Percentiles rank a stretch among this genome's conserved stretches.
Conservation (phyloP, 2,888 invertebrate genomes). For the Trypoxylon attenuatum region DNA sequence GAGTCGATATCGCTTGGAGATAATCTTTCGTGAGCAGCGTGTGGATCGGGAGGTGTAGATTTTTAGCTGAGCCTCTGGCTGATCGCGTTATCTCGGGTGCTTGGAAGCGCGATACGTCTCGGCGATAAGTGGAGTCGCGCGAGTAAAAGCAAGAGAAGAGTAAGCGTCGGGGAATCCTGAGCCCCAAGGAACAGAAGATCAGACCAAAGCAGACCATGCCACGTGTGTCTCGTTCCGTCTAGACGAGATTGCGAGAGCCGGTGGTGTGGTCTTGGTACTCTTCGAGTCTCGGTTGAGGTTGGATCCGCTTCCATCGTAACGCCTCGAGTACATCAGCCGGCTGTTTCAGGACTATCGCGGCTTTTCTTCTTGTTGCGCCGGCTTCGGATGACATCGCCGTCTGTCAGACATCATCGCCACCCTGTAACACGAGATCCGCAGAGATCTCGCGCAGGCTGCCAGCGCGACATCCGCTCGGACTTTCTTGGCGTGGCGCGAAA, state of each 20-base stretch:
- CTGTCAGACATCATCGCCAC: constrained; percentile 46
- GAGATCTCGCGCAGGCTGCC: too few relatives aligned
- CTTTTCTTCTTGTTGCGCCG: constrained; percentile 27
- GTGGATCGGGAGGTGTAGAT: background rate
- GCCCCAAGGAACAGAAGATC: constrained; percentile 14
- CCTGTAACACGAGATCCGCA: constrained; percentile 43
- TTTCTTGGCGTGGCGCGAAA: constrained; percentile 5
- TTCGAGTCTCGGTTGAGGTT: too few relatives aligned
- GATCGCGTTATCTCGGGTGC: constrained; percentile 3
- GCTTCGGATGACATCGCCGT: constrained; percentile 49
- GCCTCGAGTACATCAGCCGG: constrained; percentile 11
- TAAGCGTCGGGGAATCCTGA: constrained; percentile 12
- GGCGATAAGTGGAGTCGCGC: background rate
- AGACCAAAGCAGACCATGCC: constrained; percentile 24
- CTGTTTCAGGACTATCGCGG: constrained; percentile 19
- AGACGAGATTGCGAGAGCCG: constrained; percentile 65
- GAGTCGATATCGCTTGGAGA: too few relatives aligned
- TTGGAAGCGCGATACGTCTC: constrained; percentile 8
- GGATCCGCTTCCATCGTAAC: constrained; percentile 30
- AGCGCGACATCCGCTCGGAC: constrained; percentile 28
- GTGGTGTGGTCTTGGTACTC: constrained; percentile 51
- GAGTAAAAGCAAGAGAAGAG: constrained; percentile 5
- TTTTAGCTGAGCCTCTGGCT: constrained; percentile 11
- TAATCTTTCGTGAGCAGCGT: background rate
- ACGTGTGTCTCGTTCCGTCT: constrained; percentile 60